Conservation (phyloP, 2,888 invertebrate species). For the Nomada flava region DNA sequence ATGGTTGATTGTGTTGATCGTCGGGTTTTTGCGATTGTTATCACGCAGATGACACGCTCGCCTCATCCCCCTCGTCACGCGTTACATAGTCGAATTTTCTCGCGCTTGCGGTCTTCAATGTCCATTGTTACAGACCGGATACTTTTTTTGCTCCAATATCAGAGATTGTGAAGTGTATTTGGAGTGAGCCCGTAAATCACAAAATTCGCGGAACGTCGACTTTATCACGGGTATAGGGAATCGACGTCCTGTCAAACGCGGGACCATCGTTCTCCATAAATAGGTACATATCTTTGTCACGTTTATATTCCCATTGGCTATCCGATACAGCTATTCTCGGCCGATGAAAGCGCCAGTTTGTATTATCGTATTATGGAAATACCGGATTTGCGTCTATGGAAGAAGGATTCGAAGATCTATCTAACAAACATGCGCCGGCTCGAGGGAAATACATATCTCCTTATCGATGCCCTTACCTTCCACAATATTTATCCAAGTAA, state of each 20-base stretch:
- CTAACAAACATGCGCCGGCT: background rate
- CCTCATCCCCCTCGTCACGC: background rate
- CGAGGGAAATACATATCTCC: background rate
- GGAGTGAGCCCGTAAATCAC: constrained; percentile 37
- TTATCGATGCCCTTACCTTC: background rate
- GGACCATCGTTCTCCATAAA: constrained; percentile 29
- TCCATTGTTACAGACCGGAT: constrained; percentile 3
- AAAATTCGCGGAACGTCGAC: constrained; percentile 17
- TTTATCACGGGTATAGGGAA: constrained; percentile 20
- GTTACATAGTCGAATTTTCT: background rate
- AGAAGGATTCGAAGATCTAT: background rate
- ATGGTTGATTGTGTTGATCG: background rate
- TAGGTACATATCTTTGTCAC: constrained; percentile 25
- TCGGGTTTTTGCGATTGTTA: constrained; percentile 25
- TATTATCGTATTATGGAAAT: constrained; percentile 60
- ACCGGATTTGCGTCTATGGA: constrained; percentile 15
- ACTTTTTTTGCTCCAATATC: background rate
- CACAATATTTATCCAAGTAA: background rate
- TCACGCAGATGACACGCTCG: constrained; percentile 1
- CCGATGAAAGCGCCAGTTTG: constrained; percentile 31
- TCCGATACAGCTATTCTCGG: constrained; percentile 27
- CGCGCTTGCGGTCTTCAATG: background rate
- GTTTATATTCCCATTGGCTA: constrained; percentile 8
- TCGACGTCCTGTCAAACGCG: constrained; percentile 20
- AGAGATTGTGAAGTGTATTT: constrained; percentile 21